Evolutionary conservation across 2,797 vertebrate species (phyloP).

Genomic region (Calcarius lapponicus): DNA sequence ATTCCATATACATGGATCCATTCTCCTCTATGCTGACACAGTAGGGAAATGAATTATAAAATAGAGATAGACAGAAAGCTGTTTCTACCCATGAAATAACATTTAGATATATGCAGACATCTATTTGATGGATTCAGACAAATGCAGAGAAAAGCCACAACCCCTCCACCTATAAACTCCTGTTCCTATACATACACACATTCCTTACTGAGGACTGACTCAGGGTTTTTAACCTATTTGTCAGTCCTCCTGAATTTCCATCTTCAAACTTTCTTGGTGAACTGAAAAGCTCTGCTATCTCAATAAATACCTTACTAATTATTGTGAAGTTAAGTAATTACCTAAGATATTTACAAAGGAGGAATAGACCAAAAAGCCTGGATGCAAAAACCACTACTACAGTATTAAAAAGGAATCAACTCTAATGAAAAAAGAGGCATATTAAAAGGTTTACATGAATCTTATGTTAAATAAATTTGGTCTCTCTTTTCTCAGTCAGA

Average conservation of each 20-base stretch:
- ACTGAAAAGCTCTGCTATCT: background rate
- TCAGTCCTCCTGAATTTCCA: background rate
- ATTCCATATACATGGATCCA: fast-evolving
- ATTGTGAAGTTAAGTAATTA: background rate
- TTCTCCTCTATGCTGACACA: background rate
- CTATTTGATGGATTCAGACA: background rate
- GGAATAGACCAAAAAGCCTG: background rate
- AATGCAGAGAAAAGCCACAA: background rate
- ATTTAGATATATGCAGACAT: background rate
- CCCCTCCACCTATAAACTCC: background rate
- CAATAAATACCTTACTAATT: background rate
- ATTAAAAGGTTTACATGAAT: background rate
- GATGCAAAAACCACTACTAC: background rate
- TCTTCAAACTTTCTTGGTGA: background rate
- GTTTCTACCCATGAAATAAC: background rate
- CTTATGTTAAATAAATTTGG: background rate
- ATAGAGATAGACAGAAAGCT: background rate
- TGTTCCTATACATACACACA: background rate
- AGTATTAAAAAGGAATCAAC: background rate
- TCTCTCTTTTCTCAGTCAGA: background rate
- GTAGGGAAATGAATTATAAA: background rate
- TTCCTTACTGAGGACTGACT: background rate
- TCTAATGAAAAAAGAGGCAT: background rate
- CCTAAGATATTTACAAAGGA: background rate
- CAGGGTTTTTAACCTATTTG: background rate